A percentile compares a stretch with the other conserved stretches of the same genome.
These are phyloP conservation scores for Gallinago paraguaiae DNA, from an alignment of 2,113 vertebrate genomes.

Conservation along the genomic window DNA sequence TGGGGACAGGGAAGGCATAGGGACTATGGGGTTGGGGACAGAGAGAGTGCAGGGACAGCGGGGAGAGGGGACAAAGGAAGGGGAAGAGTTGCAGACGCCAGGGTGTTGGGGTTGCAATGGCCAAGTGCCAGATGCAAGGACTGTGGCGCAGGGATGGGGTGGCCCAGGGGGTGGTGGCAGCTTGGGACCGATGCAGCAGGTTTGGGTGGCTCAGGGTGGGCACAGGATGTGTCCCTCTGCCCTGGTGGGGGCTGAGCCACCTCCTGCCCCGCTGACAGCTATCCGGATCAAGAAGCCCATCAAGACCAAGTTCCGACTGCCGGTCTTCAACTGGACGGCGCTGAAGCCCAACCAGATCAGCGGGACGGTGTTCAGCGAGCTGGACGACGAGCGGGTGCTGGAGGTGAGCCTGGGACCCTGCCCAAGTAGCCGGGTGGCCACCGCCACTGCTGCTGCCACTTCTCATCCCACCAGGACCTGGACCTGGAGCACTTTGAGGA, in stretches of 20 bases:
- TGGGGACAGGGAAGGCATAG: background rate
- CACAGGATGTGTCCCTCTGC: accelerated
- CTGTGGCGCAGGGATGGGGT: accelerated
- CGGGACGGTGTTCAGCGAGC: slow-evolving; percentile 95
- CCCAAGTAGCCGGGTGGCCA: accelerated
- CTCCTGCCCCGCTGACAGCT: slow-evolving; percentile 69
- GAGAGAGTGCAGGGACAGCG: background rate
- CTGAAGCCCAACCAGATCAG: slow-evolving; percentile 98
- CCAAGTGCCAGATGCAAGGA: background rate
- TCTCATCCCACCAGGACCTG: slow-evolving; percentile 78
- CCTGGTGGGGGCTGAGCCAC: background rate
- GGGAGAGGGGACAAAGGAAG: background rate
- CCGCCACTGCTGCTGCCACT: accelerated
- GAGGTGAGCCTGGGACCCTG: slow-evolving; percentile 76
- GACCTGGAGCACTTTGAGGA: slow-evolving; percentile 96
- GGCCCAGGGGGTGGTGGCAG: background rate
- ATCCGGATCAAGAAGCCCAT: slow-evolving; percentile 99
- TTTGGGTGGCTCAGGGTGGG: background rate
- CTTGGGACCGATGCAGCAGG: accelerated
- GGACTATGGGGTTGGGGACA: background rate
- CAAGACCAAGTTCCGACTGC: slow-evolving; percentile 97
- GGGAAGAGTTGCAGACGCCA: background rate
- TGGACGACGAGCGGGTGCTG: slow-evolving; percentile 93
- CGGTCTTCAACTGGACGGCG: slow-evolving; percentile 97
- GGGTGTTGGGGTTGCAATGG: too few species aligned